Evolutionary conservation across 2,797 vertebrate species (phyloP).

Genomic region (Glyptemys insculpta): DNA sequence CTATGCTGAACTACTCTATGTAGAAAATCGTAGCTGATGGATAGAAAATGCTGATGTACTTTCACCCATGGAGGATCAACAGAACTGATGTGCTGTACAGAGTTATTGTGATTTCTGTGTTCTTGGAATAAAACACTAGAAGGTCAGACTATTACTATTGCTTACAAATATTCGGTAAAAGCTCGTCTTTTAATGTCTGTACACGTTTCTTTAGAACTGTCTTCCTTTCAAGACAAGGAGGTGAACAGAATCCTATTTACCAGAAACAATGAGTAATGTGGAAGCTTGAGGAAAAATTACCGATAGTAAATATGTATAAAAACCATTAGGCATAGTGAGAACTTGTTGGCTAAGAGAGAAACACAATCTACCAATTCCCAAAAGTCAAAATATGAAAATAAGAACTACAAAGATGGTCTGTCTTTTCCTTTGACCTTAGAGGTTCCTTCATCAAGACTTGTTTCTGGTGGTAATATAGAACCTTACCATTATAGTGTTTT

Average conservation of each 20-base stretch:
- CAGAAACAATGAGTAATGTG: neutral
- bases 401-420: too few relatives aligned
- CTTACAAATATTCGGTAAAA: neutral
- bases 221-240: neutral
- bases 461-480: neutral
- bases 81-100: neutral
- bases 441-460: neutral
- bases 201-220: neutral
- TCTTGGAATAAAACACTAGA: neutral
- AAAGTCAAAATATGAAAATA: neutral
- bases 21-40: neutral
- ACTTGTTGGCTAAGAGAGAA: conserved; percentile 17
- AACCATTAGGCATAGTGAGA: conserved; percentile 14
- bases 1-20: neutral
- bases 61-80: neutral
- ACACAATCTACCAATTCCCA: neutral
- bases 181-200: neutral
- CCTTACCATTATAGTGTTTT: neutral
- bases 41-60: neutral
- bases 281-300: neutral
- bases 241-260: neutral
- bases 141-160: neutral
- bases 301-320: neutral
- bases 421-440: neutral
- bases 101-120: neutral